Conservation (phyloP, 2,797 vertebrate genomes). For the Lutjanus campechanus region DNA sequence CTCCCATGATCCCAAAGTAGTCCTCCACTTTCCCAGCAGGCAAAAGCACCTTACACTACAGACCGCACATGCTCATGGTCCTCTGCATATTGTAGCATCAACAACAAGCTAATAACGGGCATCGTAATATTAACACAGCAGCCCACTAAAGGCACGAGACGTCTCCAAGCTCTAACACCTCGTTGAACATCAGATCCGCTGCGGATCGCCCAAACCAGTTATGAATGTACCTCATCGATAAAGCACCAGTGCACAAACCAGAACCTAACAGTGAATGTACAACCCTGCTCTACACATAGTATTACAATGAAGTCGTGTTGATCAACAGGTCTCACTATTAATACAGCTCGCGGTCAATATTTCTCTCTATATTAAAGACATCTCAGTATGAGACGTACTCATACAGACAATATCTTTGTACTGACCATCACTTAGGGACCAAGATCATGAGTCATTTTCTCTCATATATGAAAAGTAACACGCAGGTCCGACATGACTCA, state of each 20-base stretch:
- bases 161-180: conserved; percentile 62
- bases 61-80: conserved; percentile 76
- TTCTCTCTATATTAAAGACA: conserved; percentile 42
- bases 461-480: conserved; percentile 35
- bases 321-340: conserved; percentile 49
- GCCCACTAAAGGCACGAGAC: conserved; percentile 59
- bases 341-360: conserved; percentile 36
- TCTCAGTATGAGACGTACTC: conserved; percentile 63
- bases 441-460: conserved; percentile 73
- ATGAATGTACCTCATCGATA: conserved; percentile 86
- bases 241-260: conserved; percentile 81
- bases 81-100: conserved; percentile 81
- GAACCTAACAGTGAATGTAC: conserved; percentile 83
- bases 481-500: conserved; percentile 39
- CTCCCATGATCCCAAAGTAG: conserved; percentile 77
- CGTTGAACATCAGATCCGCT: conserved; percentile 66
- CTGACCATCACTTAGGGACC: conserved; percentile 81
- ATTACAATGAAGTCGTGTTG: conserved; percentile 52
- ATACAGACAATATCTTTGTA: conserved; percentile 61
- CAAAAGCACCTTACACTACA: conserved; percentile 84
- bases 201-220: conserved; percentile 65
- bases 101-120: conserved; percentile 61
- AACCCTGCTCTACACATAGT: conserved; percentile 64
- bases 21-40: conserved; percentile 80
- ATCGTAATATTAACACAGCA: conserved; percentile 53